Percentiles rank a stretch among this genome's conserved stretches.
Conservation (phyloP, 2,888 invertebrate genomes). For the Stomorhina lunata region DNA sequence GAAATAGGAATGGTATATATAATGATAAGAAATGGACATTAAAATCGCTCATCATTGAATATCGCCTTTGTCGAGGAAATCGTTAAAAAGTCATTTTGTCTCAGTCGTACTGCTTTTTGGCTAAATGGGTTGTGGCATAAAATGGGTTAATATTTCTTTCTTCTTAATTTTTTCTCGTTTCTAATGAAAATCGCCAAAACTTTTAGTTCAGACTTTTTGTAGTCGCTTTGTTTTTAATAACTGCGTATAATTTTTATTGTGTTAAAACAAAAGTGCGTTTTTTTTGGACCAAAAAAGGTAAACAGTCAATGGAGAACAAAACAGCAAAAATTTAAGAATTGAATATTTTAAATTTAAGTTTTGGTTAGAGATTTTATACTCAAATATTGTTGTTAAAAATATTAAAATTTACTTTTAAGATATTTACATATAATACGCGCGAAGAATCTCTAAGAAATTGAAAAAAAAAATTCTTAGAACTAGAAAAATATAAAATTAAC, state of each 20-base stretch:
- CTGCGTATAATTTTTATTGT: background rate
- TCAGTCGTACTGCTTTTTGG: no score
- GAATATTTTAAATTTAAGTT: background rate
- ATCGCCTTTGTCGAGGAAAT: no score
- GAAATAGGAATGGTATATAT: no score
- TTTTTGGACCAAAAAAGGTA: background rate
- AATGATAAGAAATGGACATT: no score
- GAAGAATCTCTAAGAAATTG: background rate
- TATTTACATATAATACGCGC: background rate
- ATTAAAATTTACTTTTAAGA: background rate
- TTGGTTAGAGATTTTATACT: background rate
- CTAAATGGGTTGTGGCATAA: no score
- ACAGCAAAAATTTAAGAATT: background rate
- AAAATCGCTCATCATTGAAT: no score
- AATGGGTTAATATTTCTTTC: background rate
- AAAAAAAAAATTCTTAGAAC: no score
- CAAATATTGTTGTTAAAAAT: background rate
- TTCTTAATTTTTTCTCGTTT: background rate
- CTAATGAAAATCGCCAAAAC: background rate
- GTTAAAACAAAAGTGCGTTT: slow-evolving; percentile 9
- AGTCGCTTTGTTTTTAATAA: background rate
- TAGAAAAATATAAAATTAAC: slow-evolving; percentile 5
- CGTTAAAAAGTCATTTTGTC: no score
- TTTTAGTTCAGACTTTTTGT: background rate
- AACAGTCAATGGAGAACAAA: no score